phyloP scores from a whole-genome alignment of 2,113 vertebrate genomes.

The Xenus cinereus region DNA sequence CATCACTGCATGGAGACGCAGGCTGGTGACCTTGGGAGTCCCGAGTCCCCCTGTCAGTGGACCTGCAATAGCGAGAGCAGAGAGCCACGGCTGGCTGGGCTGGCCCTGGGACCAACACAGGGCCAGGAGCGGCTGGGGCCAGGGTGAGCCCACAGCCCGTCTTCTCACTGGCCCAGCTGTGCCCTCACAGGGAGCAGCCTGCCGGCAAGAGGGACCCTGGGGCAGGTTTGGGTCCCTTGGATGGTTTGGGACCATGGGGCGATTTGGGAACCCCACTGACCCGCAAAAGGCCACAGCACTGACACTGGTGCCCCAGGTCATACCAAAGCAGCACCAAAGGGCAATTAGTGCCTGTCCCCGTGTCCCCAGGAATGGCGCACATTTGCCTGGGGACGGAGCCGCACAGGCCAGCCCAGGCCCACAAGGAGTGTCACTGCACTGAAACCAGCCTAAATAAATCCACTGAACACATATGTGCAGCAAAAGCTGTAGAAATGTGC shows the following conservation, averaged over 20 bases:
- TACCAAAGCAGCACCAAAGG: fast-evolving
- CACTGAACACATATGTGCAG: neutral
- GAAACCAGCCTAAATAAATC: neutral
- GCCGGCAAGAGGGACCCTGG: neutral
- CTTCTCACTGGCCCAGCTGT: neutral
- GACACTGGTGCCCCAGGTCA: neutral
- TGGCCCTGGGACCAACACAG: fast-evolving
- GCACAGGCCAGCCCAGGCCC: fast-evolving
- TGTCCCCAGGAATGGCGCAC: fast-evolving
- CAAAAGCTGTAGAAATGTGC: neutral
- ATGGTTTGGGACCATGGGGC: neutral
- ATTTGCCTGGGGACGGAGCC: neutral
- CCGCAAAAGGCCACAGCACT: neutral
- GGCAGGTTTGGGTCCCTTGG: neutral
- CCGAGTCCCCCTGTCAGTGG: fast-evolving
- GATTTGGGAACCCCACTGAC: neutral
- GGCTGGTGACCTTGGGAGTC: neutral
- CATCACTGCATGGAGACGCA: neutral
- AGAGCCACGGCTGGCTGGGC: neutral
- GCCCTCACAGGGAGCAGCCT: neutral
- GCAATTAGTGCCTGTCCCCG: neutral
- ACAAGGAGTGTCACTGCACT: too few species aligned
- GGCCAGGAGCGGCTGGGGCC: neutral
- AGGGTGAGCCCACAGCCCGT: neutral
- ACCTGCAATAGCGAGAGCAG: neutral